Evolutionary conservation across 2,797 vertebrate genomes (phyloP).

Genomic region (Girardinus metallicus): DNA sequence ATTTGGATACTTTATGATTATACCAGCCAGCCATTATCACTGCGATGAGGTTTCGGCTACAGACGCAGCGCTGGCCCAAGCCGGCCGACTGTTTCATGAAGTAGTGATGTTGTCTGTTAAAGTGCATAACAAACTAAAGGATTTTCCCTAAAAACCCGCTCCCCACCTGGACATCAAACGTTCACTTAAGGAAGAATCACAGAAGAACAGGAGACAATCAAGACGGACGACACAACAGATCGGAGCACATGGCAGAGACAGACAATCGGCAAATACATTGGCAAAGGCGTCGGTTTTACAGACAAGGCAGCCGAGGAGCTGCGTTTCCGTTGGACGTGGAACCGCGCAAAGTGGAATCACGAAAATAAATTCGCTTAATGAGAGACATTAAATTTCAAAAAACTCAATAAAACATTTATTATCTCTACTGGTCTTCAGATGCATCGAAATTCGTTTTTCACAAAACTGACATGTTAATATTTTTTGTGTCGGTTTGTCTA

Average conservation of each 20-base stretch:
- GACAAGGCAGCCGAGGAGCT: slow-evolving; percentile 35
- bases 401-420: no score
- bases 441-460: no score
- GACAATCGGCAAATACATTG: slow-evolving; percentile 28
- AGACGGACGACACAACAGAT: slow-evolving; percentile 38
- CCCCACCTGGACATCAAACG: slow-evolving; percentile 18
- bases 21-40: background rate
- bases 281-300: background rate
- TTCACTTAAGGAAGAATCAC: slow-evolving; percentile 1
- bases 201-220: slow-evolving; percentile 34
- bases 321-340: no score
- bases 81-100: background rate
- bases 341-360: no score
- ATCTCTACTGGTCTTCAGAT: no score
- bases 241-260: slow-evolving; percentile 35
- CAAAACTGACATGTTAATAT: no score
- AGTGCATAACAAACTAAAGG: slow-evolving; percentile 39
- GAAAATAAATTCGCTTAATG: no score
- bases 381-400: no score
- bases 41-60: slow-evolving; percentile 1
- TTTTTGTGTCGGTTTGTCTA: no score
- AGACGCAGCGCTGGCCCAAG: slow-evolving; percentile 2
- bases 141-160: slow-evolving; percentile 12
- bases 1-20: background rate
- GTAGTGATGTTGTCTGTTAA: slow-evolving; percentile 37